A percentile compares a stretch with the other conserved stretches of the same genome.
phyloP scores from a whole-genome alignment of 2,888 invertebrate species.

The Microchrysa polita region DNA sequence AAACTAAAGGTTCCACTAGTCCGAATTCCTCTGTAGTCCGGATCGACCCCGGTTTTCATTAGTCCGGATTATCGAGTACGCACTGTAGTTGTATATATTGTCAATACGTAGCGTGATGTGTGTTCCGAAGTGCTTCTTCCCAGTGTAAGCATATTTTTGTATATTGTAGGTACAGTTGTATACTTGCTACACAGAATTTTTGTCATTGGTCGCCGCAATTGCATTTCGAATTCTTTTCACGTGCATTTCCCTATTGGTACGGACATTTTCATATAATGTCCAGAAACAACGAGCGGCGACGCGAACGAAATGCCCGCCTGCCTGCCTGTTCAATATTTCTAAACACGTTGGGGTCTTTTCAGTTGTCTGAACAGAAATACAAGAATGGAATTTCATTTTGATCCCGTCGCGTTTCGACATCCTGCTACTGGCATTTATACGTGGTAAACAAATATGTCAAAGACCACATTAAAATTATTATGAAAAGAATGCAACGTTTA shows the following conservation, averaged over 20 bases:
- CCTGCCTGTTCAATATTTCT: constrained; percentile 35
- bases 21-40: too few relatives aligned
- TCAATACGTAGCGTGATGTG: too few relatives aligned
- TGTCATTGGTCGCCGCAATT: constrained; percentile 22
- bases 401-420: too few relatives aligned
- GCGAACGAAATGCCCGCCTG: too few relatives aligned
- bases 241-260: constrained; percentile 26
- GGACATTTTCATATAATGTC: constrained; percentile 35
- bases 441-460: not conserved
- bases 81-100: too few relatives aligned
- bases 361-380: constrained; percentile 19
- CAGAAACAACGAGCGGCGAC: constrained; percentile 15
- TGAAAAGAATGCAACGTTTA: not conserved
- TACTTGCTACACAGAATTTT: not conserved
- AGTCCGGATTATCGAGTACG: too few relatives aligned
- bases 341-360: constrained; percentile 27
- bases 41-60: too few relatives aligned
- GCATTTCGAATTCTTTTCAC: constrained; percentile 37
- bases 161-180: too few relatives aligned
- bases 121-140: too few relatives aligned
- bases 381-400: constrained; percentile 17
- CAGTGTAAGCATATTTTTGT: not conserved
- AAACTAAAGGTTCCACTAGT: too few relatives aligned
- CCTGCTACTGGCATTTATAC: not conserved
- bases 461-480: not conserved